Percentiles rank a stretch among this genome's conserved stretches.
Conservation (phyloP, 2,888 invertebrate genomes). For the Cybosia mesomella region DNA sequence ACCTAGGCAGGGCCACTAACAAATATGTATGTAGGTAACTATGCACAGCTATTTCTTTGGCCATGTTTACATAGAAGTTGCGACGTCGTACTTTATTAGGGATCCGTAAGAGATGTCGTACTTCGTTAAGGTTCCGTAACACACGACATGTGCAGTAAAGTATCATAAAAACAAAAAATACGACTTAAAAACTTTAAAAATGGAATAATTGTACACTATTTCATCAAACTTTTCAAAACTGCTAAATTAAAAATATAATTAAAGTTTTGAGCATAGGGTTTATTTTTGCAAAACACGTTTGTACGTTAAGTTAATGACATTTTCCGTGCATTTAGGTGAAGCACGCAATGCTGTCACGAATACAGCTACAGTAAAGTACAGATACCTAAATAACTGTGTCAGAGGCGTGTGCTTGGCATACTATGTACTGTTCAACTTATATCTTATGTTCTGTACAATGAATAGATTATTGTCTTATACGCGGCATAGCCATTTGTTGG, state of each 20-base stretch:
- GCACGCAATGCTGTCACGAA: constrained; percentile 66
- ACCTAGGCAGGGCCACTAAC: too few relatives aligned
- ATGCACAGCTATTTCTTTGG: neutral
- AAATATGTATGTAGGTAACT: too few relatives aligned
- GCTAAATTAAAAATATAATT: constrained; percentile 19
- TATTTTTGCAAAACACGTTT: constrained; percentile 30
- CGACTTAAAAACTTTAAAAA: constrained; percentile 26
- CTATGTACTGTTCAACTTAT: neutral
- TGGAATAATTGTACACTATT: constrained; percentile 47
- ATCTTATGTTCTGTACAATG: neutral
- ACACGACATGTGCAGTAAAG: neutral
- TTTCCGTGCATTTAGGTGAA: constrained; percentile 47
- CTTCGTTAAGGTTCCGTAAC: too few relatives aligned
- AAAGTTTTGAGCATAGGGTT: constrained; percentile 36
- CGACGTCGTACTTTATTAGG: too few relatives aligned
- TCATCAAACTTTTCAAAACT: constrained; percentile 11
- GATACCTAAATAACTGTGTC: constrained; percentile 27
- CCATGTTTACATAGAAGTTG: neutral
- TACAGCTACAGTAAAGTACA: constrained; percentile 32
- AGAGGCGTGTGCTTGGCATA: neutral
- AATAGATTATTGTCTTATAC: too few relatives aligned
- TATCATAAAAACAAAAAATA: neutral
- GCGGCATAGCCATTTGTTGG: too few relatives aligned
- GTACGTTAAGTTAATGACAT: constrained; percentile 31
- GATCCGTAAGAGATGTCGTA: too few relatives aligned